Percentiles rank a stretch among this genome's conserved stretches.
These are phyloP conservation scores for Tachyglossus aculeatus DNA, from an alignment of 2,797 vertebrate species.

Conservation along the genomic window DNA sequence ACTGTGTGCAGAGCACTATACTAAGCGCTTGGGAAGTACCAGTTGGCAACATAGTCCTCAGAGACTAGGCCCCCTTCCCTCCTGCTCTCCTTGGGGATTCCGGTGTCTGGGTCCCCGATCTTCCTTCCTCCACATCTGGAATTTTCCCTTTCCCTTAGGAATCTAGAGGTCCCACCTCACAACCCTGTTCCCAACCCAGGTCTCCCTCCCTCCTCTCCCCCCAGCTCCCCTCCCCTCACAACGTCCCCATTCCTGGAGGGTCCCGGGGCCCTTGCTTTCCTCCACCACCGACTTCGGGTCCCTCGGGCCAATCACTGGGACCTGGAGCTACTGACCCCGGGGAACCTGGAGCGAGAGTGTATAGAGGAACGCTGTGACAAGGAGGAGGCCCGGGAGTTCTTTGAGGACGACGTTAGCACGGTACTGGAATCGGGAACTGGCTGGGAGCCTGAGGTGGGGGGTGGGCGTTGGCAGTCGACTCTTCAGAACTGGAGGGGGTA, in stretches of 20 bases:
- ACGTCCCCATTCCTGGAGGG: conserved; percentile 63
- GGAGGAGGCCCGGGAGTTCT: conserved; percentile 87
- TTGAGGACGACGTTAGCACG: conserved; percentile 75
- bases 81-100: neutral
- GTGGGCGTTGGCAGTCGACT: too few relatives aligned
- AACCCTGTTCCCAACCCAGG: neutral
- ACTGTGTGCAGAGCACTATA: too few relatives aligned
- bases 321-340: conserved; percentile 80
- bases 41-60: neutral
- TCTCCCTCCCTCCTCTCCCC: neutral
- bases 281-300: conserved; percentile 70
- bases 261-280: conserved; percentile 74
- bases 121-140: too few relatives aligned
- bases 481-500: neutral
- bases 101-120: neutral
- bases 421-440: conserved; percentile 57
- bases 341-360: conserved; percentile 83
- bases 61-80: neutral
- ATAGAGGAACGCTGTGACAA: conserved; percentile 81
- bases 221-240: neutral
- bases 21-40: too few relatives aligned
- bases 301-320: conserved; percentile 88
- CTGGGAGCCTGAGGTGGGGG: neutral
- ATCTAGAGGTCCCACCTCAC: too few relatives aligned
- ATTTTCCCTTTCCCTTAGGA: too few relatives aligned